Base-by-base conservation (phyloP, 2,797 vertebrate genomes). In the Molossus alvarezi region DNA sequence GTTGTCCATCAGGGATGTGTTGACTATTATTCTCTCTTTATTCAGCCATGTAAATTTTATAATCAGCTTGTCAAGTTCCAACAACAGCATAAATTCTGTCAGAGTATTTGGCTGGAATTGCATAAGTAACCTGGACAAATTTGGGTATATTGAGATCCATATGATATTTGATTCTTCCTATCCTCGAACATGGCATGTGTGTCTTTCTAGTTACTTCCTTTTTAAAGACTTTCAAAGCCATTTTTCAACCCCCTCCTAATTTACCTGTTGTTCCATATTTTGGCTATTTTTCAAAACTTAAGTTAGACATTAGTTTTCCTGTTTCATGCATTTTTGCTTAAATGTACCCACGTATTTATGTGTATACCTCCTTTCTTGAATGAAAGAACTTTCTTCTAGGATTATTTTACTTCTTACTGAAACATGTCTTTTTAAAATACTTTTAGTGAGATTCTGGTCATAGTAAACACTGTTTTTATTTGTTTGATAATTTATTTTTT, bases 371-470 rank as follows among this genome's bases (percentile, higher is more conserved):
- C 29, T 23, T 64, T 92, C n/a, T 86, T n/a, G 0, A 53, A 58
- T 51, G 51, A 85, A 25, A 80, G 23, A 65, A 65, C 21, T 64
- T 90, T 10, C 23, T 72, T 79, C 41, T 69, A 75, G 51, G 58
- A 85, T 90, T 53, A 84, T 73, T 89, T 79, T 64, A 48, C 17
- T 91, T 93, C 51, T n/a, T 79, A 29, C 65, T 17, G 10, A 67
- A 85, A 15, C 25, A n/a, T 4, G 1, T 79, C 27, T 58, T 82
- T 89, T 89, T 41, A 83, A 77, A 57, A 20, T 88, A 84, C 12
- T 25, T 77, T 72, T 60, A 21, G 23, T 80, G 51, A 80, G 11
- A 62, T 65, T 80, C 9, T 90, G 4, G 7, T 73, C 7, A 27
- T 57, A 58, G 25, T 64, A 80, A 93, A 29, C 11, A 72, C n/a